phyloP scores from a whole-genome alignment of 2,797 vertebrate species.

The Esox lucius region DNA sequence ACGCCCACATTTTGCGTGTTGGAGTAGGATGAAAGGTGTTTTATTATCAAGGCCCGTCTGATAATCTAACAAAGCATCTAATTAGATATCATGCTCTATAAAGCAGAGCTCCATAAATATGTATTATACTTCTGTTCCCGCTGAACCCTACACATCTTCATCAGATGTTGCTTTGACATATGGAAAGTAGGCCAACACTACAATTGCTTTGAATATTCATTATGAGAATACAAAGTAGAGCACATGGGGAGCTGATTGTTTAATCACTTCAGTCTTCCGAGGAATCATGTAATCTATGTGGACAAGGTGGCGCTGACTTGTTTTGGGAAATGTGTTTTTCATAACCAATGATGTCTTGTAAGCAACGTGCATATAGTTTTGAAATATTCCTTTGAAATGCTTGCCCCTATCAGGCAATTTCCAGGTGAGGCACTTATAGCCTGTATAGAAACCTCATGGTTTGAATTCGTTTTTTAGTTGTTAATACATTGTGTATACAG shows the following conservation, averaged over 20 bases:
- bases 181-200: background rate
- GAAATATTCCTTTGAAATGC: background rate
- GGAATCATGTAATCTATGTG: background rate
- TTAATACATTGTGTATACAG: background rate
- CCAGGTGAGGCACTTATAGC: background rate
- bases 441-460: background rate
- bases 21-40: background rate
- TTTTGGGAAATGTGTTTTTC: background rate
- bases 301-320: background rate
- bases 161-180: background rate
- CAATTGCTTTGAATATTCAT: background rate
- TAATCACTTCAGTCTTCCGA: background rate
- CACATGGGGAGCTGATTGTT: background rate
- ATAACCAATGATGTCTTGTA: background rate
- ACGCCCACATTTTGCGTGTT: background rate
- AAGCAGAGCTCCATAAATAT: background rate
- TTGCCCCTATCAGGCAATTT: background rate
- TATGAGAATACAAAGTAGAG: background rate
- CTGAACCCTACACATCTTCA: background rate
- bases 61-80: conserved; percentile 2
- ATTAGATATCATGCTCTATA: background rate
- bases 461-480: background rate
- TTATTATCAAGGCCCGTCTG: background rate
- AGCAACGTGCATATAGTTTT: background rate
- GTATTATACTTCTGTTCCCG: background rate